Percentiles rank a stretch among this genome's conserved stretches.
phyloP scores from a whole-genome alignment of 2,113 vertebrate species.

The Chrysemys picta region DNA sequence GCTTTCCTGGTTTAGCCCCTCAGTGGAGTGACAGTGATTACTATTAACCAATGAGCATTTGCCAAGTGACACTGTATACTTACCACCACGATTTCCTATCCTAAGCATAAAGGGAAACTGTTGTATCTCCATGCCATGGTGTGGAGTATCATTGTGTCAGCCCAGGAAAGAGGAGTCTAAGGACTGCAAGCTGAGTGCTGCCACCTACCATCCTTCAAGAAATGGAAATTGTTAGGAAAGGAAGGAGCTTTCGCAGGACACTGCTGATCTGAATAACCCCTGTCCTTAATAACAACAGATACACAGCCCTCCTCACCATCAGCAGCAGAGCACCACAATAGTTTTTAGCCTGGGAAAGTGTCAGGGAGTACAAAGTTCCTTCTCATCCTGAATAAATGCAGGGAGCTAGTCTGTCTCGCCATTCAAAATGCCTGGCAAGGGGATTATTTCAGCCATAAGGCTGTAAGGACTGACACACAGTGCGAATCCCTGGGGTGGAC shows the following conservation, averaged over 20 bases:
- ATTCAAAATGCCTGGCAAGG: neutral
- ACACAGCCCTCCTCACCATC: neutral
- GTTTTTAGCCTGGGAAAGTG: neutral
- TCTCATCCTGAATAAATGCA: neutral
- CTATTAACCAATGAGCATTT: fast-evolving
- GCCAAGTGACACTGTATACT: neutral
- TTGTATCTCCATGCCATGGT: too few species aligned
- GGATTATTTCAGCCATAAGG: neutral
- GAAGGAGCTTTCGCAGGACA: neutral
- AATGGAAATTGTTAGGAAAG: neutral
- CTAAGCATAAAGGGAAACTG: neutral
- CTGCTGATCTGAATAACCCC: neutral
- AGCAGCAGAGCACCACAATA: neutral
- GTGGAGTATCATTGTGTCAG: neutral
- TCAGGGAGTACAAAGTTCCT: neutral
- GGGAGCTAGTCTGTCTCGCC: neutral
- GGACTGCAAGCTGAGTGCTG: neutral
- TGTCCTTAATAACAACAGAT: neutral
- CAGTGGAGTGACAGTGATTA: neutral
- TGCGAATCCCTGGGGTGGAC: neutral
- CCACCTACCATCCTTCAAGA: neutral
- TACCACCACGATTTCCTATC: fast-evolving
- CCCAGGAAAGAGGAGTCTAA: neutral
- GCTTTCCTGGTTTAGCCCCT: neutral
- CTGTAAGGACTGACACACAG: neutral